A percentile compares a stretch with the other conserved stretches of the same genome.
These are phyloP conservation scores for Sphyrna mokarran DNA, from an alignment of 2,113 vertebrate species.

Conservation along the genomic window DNA sequence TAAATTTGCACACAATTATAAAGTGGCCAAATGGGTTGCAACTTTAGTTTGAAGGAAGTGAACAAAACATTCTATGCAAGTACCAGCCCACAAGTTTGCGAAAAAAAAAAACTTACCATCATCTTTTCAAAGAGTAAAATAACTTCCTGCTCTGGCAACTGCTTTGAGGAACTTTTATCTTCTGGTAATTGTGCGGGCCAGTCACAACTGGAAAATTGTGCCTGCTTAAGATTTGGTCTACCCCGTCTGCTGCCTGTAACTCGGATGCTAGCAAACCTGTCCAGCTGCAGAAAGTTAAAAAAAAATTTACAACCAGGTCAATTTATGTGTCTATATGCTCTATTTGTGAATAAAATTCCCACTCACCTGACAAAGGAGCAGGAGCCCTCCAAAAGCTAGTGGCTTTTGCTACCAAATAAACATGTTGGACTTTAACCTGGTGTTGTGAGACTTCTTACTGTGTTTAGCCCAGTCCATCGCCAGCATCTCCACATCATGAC, in stretches of 20 bases:
- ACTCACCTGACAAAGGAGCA: too few relatives aligned
- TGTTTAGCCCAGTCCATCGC: too few relatives aligned
- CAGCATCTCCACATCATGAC: too few relatives aligned
- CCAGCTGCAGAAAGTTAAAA: conserved; percentile 61
- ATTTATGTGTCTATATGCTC: background rate
- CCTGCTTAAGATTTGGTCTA: conserved; percentile 60
- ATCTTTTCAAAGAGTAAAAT: conserved; percentile 86
- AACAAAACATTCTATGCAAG: background rate
- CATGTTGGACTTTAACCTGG: too few relatives aligned
- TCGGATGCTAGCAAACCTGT: conserved; percentile 80
- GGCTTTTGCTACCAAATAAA: too few relatives aligned
- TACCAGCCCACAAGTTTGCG: background rate
- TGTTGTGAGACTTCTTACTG: too few relatives aligned
- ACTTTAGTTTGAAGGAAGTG: background rate
- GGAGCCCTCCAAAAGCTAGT: too few relatives aligned
- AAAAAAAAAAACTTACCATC: conserved; percentile 67
- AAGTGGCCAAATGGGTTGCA: background rate
- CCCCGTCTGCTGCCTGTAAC: conserved; percentile 81
- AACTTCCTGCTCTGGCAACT: conserved; percentile 72
- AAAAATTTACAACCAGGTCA: conserved; percentile 19
- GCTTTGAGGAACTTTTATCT: conserved; percentile 60
- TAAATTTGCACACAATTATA: background rate
- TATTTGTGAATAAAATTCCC: too few relatives aligned
- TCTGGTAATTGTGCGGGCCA: conserved; percentile 53
- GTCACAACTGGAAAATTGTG: conserved; percentile 48